Evolutionary conservation across 2,797 vertebrate genomes (phyloP).

Genomic region (Denticeps clupeoides): DNA sequence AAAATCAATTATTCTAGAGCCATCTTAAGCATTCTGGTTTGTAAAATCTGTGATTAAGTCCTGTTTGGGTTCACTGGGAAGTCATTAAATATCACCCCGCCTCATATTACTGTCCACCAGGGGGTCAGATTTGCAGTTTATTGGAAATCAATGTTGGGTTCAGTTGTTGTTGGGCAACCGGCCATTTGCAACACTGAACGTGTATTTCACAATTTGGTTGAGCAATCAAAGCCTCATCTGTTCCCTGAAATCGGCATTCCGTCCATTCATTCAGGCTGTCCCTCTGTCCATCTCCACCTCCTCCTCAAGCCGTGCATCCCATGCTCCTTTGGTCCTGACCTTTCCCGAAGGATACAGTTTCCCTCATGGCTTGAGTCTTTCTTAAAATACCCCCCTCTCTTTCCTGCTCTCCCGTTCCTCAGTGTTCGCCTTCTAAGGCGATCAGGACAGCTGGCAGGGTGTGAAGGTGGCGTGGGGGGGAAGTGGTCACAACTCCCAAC

Average conservation of each 20-base stretch:
- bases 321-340: constrained; percentile 58
- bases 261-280: constrained; percentile 26
- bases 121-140: too few relatives aligned
- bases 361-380: constrained; percentile 49
- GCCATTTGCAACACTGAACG: constrained; percentile 7
- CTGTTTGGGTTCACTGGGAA: too few relatives aligned
- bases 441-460: constrained; percentile 60
- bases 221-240: constrained; percentile 28
- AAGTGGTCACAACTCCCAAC: constrained; percentile 37
- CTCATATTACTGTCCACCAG: too few relatives aligned
- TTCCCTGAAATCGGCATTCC: constrained; percentile 21
- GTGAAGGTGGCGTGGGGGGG: constrained; percentile 8
- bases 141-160: too few relatives aligned
- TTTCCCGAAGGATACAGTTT: constrained; percentile 64
- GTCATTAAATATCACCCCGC: too few relatives aligned
- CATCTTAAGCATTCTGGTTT: too few relatives aligned
- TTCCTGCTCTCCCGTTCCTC: constrained; percentile 48
- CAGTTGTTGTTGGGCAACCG: too few relatives aligned
- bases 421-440: constrained; percentile 70
- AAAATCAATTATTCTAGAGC: too few relatives aligned
- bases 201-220: constrained; percentile 24
- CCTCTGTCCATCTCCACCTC: constrained; percentile 15
- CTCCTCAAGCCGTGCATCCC: constrained; percentile 34
- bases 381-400: constrained; percentile 54
- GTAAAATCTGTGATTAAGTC: too few relatives aligned